Evolutionary conservation across 2,113 vertebrate species (phyloP).

Genomic region (Terrapene triunguis): DNA sequence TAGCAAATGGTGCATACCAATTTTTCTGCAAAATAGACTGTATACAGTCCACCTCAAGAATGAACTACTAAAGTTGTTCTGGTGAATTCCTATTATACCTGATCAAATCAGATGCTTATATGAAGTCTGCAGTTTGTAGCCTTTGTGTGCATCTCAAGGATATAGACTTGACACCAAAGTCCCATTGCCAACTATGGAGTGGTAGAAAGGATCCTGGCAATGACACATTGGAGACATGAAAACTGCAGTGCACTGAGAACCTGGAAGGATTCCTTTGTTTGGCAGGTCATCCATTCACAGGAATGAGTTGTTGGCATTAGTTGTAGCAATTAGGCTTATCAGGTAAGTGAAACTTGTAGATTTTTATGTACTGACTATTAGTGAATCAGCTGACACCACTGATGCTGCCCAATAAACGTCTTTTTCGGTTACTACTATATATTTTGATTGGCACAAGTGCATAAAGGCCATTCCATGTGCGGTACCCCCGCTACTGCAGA

Average conservation of each 20-base stretch:
- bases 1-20: constrained; percentile 1
- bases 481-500: background rate
- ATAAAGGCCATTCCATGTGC: background rate
- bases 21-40: constrained; percentile 9
- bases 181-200: constrained; percentile 48
- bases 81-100: constrained; percentile 8
- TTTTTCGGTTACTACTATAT: background rate
- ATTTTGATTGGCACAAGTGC: constrained; percentile 27
- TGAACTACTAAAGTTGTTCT: background rate
- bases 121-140: constrained; percentile 17
- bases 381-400: constrained; percentile 43
- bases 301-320: constrained; percentile 36
- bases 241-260: constrained; percentile 30
- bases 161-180: constrained; percentile 20
- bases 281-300: constrained; percentile 13
- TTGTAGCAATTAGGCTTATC: constrained; percentile 21
- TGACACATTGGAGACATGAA: constrained; percentile 54
- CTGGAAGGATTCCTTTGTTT: constrained; percentile 54
- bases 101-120: background rate
- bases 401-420: background rate
- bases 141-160: constrained; percentile 9
- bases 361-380: constrained; percentile 17
- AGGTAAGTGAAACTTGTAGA: constrained; percentile 9
- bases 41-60: background rate
- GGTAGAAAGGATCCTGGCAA: constrained; percentile 41